A percentile compares a stretch with the other conserved stretches of the same genome.
These are phyloP conservation scores for Eledona agricola DNA, from an alignment of 2,888 invertebrate species.

Conservation along the genomic window DNA sequence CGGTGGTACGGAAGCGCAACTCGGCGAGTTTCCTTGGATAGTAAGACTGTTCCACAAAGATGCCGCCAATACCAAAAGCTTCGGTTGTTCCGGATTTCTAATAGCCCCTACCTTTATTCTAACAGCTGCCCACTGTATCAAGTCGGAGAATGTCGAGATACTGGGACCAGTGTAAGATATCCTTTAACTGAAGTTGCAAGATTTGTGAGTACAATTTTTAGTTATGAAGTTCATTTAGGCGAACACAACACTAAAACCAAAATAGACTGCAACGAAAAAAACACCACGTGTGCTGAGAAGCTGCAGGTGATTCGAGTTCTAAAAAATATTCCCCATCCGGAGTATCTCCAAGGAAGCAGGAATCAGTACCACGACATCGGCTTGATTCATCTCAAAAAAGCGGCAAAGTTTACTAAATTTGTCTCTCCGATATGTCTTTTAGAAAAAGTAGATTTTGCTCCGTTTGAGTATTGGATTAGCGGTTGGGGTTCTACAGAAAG, in stretches of 20 bases:
- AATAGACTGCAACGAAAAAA: conserved; percentile 61
- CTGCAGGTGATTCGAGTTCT: conserved; percentile 60
- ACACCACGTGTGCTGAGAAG: conserved; percentile 59
- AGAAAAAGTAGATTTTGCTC: conserved; percentile 25
- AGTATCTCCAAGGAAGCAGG: conserved; percentile 55
- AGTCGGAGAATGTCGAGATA: conserved; percentile 34
- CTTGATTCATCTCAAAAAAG: conserved; percentile 59
- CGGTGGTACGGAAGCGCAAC: conserved; percentile 60
- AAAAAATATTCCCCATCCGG: conserved; percentile 60
- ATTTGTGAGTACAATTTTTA: no score
- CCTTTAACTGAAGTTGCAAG: no score
- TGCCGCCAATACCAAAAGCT: conserved; percentile 46
- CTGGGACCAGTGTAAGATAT: conserved; percentile 61
- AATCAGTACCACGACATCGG: conserved; percentile 63
- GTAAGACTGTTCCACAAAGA: conserved; percentile 63
- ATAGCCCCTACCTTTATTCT: conserved; percentile 65
- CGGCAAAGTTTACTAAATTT: conserved; percentile 56
- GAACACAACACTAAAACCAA: conserved; percentile 63
- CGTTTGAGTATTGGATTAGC: conserved; percentile 55
- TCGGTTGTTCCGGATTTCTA: conserved; percentile 65
- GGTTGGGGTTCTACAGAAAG: conserved; percentile 67
- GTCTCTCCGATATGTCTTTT: conserved; percentile 58
- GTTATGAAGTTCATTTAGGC: conserved; percentile 59
- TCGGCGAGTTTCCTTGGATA: conserved; percentile 69
- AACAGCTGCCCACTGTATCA: conserved; percentile 67